Evolutionary conservation across 2,113 vertebrate species (phyloP), one percentile per base, ranked within the genome.

Genomic region (Toxostoma redivivum): DNA sequence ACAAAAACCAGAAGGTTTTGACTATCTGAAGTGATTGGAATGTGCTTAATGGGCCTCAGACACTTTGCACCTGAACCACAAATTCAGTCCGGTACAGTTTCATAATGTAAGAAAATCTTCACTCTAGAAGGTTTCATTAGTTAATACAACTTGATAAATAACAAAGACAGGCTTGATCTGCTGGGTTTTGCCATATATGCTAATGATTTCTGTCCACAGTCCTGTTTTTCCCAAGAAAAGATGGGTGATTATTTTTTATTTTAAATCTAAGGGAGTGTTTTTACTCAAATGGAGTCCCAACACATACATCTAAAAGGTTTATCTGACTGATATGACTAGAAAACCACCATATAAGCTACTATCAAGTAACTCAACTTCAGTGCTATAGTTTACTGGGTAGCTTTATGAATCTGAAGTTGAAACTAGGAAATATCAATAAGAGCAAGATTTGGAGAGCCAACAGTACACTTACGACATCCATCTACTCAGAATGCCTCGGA

Each of bases 401-500:
- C 15, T 53, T 85, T 77, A 77, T 54, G 45, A 61, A 88, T 31
- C 60, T 82, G 64, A 66, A 73, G n/a, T 8, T 42, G 30, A 83
- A 90, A 73, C 15, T 7, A 22, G 11, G 35, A 61, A 11, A 44
- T 80, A 77, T 72, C 66, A 56, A 4, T 37, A 42, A 47, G 6
- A 20, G 17, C 19, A 74, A 51, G n/a, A 71, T 79, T 35, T 62
- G 38, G 20, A 82, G 17, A 20, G 8, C 31, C 81, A 74, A 58
- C 0, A 2, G 25, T 56, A 58, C 12, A 9, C 23, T 25, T 82
- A 45, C 0, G 9, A 33, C 3, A 21, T 30, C 13, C 4, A 25
- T 23, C 47, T 71, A 22, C 57, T 70, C 74, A 62, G 56, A 88
- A 88, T 57, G 15, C 10, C 47, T 45, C 17, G 13, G 24, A 3